Base-by-base conservation (phyloP, 2,888 invertebrate species). In the Mesodorylaimus sp. region DNA sequence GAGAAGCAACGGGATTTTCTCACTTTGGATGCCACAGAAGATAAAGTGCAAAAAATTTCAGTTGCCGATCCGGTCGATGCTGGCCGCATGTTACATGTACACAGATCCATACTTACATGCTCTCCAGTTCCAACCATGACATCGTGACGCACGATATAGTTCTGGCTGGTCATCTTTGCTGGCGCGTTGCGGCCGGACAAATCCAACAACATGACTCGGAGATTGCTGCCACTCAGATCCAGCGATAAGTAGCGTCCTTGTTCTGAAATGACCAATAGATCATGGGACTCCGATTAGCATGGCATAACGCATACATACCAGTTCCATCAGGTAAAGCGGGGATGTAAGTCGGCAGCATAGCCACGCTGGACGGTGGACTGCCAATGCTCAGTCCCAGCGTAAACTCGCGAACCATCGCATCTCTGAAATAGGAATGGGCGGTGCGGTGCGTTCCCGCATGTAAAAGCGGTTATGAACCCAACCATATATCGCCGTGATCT, bases 111-210 rank as follows among this genome's bases (percentile, higher is more conserved):
- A 47, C 41, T 3, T 47, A 52, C 62, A 57, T 65, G 63, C 38
- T 64, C 64, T 1, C 65, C 65, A 26, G 64, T 65, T 21, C 65
- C 65, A 46, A 59, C 61, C 65, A 65, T 65, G 28, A 65, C 58
- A 29, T 58, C 53, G 47, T 61, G 58, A 10, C 61, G 58, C 2
- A 65, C 58, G 42, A 65, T 61, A 53, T 58, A 65, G 51, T 65
- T 64, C 55, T 58, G 58, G 44, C 3, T 13, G 5, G 13, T 25
- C 3, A 47, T 24, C 19, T 25, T 28, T 21, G 16, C 50, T 23
- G 47, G 47, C 13, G 21, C 13, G 10, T 36, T 26, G 41, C 59
- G 58, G 37, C 61, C 64, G 3, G 56, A 51, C 48, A 64, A 49
- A 3, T 57, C 57, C 36, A 65, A 53, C 43, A 65, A 53, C 57